Conservation (phyloP, 1,140 invertebrate genomes). For the Medauroidea extradentata region DNA sequence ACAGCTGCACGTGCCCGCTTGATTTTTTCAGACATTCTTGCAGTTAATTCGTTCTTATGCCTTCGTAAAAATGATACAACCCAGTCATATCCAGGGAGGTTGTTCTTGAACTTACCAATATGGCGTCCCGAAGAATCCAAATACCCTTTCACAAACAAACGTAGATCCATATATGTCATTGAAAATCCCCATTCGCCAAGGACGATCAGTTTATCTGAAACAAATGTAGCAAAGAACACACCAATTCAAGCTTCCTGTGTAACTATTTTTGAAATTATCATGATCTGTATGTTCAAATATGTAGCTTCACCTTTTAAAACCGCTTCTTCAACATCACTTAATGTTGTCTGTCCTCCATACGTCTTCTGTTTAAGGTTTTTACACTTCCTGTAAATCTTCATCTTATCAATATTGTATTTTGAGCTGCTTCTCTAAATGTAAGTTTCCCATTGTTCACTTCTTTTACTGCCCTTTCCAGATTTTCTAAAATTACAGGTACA, state of each 20-base stretch:
- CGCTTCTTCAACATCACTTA: constrained; percentile 12
- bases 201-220: not conserved
- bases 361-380: constrained; percentile 7
- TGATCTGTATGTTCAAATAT: no score
- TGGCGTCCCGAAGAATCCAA: constrained; percentile 10
- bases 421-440: constrained; percentile 5
- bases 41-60: constrained; percentile 7
- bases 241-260: no score
- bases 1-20: constrained; percentile 10
- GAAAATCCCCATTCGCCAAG: constrained; percentile 13
- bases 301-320: not conserved
- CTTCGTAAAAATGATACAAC: constrained; percentile 6
- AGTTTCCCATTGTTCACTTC: constrained; percentile 9
- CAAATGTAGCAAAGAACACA: no score
- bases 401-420: constrained; percentile 11
- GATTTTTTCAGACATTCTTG: constrained; percentile 17
- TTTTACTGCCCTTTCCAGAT: constrained; percentile 11
- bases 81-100: constrained; percentile 1
- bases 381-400: constrained; percentile 2
- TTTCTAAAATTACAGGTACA: constrained; percentile 6
- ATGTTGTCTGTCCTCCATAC: constrained; percentile 8
- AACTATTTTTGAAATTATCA: no score
- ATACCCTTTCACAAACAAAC: constrained; percentile 11
- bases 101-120: constrained; percentile 13
- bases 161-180: constrained; percentile 8